A percentile compares a stretch with the other conserved stretches of the same genome.
Conservation (phyloP, 2,888 invertebrate species). For the Tigriopus californicus region DNA sequence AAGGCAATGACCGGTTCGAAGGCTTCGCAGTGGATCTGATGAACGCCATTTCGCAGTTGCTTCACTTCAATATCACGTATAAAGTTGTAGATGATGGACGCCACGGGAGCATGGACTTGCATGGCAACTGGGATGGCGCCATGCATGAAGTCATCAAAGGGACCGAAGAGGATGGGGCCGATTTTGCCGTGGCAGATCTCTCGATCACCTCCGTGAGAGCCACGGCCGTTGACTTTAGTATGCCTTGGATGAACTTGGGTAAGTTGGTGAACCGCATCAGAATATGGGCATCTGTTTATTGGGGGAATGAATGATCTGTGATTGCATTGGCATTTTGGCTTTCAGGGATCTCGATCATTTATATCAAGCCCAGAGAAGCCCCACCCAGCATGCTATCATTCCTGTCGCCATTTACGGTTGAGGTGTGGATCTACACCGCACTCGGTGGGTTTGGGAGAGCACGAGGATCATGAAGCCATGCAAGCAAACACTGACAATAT, state of each 20-base stretch:
- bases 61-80: slow-evolving; percentile 31
- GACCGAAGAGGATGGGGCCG: slow-evolving; percentile 36
- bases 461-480: no score
- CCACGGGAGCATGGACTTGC: slow-evolving; percentile 43
- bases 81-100: slow-evolving; percentile 25
- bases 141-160: slow-evolving; percentile 19
- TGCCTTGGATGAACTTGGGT: slow-evolving; percentile 96
- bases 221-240: slow-evolving; percentile 85
- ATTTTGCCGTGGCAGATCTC: slow-evolving; percentile 86
- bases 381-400: slow-evolving; percentile 79
- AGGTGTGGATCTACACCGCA: slow-evolving; percentile 54
- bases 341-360: slow-evolving; percentile 65
- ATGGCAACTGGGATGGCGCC: slow-evolving; percentile 22
- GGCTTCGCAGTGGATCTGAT: slow-evolving; percentile 33
- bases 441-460: no score
- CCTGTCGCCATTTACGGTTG: slow-evolving; percentile 65
- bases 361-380: slow-evolving; percentile 62
- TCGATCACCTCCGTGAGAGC: slow-evolving; percentile 93
- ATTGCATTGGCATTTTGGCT: no score
- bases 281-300: no score
- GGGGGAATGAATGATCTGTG: neutral
- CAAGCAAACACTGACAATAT: no score
- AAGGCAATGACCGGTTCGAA: slow-evolving; percentile 27
- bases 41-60: slow-evolving; percentile 28
- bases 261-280: no score